These are phyloP conservation scores for Nansenia antarctica DNA, from an alignment of 2,113 vertebrate genomes.

Conservation along the genomic window DNA sequence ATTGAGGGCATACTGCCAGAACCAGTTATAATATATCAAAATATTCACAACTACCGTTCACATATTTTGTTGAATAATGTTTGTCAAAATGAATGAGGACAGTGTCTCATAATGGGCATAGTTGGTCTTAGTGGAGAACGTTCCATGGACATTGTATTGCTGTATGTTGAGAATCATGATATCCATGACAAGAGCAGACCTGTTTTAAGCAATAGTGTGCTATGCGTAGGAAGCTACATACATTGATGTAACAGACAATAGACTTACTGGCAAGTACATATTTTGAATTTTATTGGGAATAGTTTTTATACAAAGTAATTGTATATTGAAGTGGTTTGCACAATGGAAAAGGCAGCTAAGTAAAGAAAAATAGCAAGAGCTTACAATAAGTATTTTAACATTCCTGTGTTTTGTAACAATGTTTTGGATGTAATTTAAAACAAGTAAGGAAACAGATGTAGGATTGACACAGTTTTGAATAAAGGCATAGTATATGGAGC, in stretches of 20 bases:
- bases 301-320: conserved; percentile 29
- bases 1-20: background rate
- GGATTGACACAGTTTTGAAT: conserved; percentile 35
- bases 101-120: background rate
- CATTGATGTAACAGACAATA: background rate
- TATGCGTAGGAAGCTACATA: conserved; percentile 11
- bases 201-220: conserved; percentile 6
- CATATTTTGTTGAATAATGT: background rate
- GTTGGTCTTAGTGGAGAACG: background rate
- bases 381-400: conserved; percentile 35
- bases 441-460: too few relatives aligned
- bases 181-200: background rate
- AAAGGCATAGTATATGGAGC: conserved; percentile 38
- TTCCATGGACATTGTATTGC: conserved; percentile 3
- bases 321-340: conserved; percentile 30
- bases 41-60: background rate
- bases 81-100: background rate
- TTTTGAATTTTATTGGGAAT: conserved; percentile 39
- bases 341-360: conserved; percentile 31
- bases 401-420: conserved; percentile 16
- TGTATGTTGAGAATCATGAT: conserved; percentile 20
- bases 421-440: too few relatives aligned
- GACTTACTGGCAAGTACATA: conserved; percentile 18
- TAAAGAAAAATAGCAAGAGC: conserved; percentile 38
- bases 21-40: background rate